Evolutionary conservation across 2,888 invertebrate genomes (phyloP), one percentile per base, ranked within the genome.

Genomic region (Caenorhabditis parvicauda): DNA sequence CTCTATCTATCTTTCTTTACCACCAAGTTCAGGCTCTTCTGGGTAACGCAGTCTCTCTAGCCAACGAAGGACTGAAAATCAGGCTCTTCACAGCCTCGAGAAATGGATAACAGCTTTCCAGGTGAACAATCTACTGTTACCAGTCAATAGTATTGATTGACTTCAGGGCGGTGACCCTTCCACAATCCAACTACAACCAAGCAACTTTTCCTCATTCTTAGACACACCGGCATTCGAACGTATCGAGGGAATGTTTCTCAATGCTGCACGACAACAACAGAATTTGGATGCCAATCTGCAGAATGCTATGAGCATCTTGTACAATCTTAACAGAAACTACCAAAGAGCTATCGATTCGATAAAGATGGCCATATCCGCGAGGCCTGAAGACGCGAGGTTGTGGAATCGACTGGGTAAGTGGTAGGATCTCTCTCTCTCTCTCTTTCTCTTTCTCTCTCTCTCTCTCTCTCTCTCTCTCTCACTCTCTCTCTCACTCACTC

Each of bases 331-430:
- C 38, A 89, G 89, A 22, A 94, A 98, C 81, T 94, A 90, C 83
- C 90, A 92, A 73, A 92, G 94, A 84, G 98, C 98, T 14, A 90
- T 90, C 0, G 96, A 98, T 83, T 98, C 95, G 83, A 94, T 96
- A 82, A 87, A 88, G 76, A 87, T 92, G 38, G 95, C 95, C 0
- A 83, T 98, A 14, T 89, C 89, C 83, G 89, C 89, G 14, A 86
- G 87, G 14, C 65, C 70, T 0, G 55, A 88, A 88, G 92, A 95
- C 86, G 89, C 93, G 5, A 88, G 91, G 79, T 83, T 94, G 49
- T 98, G 96, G 96, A 98, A 98, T 83, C 88, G 93, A 74, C 85
- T 98, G 28, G n/a, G n/a, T n/a, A n/a, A n/a, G n/a, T n/a, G n/a
- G n/a, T n/a, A n/a, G n/a, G n/a, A n/a, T n/a, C n/a, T n/a, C n/a